These are phyloP conservation scores for Nannoperca australis DNA, from an alignment of 2,797 vertebrate species.

Conservation along the genomic window DNA sequence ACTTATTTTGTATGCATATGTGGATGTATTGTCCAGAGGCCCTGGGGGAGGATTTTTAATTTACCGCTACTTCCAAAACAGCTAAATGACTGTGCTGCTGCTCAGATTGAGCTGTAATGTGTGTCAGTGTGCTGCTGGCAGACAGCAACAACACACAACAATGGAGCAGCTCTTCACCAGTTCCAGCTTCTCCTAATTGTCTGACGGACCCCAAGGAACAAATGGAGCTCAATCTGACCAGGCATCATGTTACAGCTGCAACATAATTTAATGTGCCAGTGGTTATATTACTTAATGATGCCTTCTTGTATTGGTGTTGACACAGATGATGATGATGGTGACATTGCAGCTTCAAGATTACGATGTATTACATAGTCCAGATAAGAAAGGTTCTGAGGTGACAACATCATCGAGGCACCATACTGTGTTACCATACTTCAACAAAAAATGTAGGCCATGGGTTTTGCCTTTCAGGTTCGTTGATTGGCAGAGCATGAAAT, in stretches of 20 bases:
- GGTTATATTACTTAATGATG: neutral
- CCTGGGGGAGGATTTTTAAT: conserved; percentile 43
- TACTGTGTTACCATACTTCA: neutral
- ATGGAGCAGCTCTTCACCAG: conserved; percentile 21
- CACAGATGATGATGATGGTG: neutral
- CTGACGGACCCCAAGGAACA: conserved; percentile 30
- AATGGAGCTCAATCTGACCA: conserved; percentile 2
- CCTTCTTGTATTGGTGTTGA: neutral
- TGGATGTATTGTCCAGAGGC: conserved; percentile 24
- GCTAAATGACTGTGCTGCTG: neutral
- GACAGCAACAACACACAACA: conserved; percentile 35
- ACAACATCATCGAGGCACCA: neutral
- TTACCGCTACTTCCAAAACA: conserved; percentile 25
- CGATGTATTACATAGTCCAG: no score
- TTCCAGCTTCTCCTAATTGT: neutral
- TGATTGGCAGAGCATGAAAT: no score
- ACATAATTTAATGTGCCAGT: neutral
- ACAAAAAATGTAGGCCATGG: neutral
- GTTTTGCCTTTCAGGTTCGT: neutral
- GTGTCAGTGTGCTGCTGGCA: conserved; percentile 18
- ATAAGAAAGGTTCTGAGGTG: no score
- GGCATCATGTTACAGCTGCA: conserved; percentile 14
- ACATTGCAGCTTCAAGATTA: neutral
- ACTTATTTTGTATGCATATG: conserved; percentile 27
- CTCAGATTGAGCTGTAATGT: conserved; percentile 38